Evolutionary conservation across 2,797 vertebrate species (phyloP), one percentile per base, ranked within the genome.

Genomic region (Chiloscyllium punctatum): DNA sequence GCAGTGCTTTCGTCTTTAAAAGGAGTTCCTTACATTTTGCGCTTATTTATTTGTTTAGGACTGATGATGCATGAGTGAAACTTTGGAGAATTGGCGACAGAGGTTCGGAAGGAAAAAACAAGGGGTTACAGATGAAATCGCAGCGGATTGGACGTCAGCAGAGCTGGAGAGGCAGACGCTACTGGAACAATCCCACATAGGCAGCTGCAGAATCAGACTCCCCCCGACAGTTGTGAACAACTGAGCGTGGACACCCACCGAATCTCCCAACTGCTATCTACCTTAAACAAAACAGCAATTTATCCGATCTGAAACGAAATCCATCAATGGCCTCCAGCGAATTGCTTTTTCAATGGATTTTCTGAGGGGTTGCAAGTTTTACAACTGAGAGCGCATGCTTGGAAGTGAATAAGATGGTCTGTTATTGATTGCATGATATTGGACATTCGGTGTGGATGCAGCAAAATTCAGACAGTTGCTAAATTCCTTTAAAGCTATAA

Each of bases 131-230:
- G 88, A 23, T 8, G 33, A 91, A 91, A 23, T 3, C 16, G 30
- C 57, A 37, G 88, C 88, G 57, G 90, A 92, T 92, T 92, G 62
- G 62, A 68, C n/a, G 90, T 9, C 90, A 69, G 88, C 33, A n/a
- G 16, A 2, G 7, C 5, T 21, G 15, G 21, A 68, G 57, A 91
- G 18, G 23, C 62, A 42, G 37, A 84, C 37, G 8, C n/a, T 25
- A 6, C 8, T 37, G 13, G 62, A 69, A 2, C 42, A n/a, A 37
- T 92, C 90, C 90, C 66, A 90, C 57, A 62, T 30, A 33, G 87
- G 86, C 51, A 57, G 86, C 27, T 33, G 53, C 87, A 90, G 53
- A 8, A 48, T 0, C 87, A 33, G 30, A 57, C 11, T 21, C 62
- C 53, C 4, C 30, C 33, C 9, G 77, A 1, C 48, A 30, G 86